These are phyloP conservation scores for Diacarnus erythraeanus DNA, from an alignment of 37 sponge, comb jelly and placozoan species.

Conservation along the genomic window DNA sequence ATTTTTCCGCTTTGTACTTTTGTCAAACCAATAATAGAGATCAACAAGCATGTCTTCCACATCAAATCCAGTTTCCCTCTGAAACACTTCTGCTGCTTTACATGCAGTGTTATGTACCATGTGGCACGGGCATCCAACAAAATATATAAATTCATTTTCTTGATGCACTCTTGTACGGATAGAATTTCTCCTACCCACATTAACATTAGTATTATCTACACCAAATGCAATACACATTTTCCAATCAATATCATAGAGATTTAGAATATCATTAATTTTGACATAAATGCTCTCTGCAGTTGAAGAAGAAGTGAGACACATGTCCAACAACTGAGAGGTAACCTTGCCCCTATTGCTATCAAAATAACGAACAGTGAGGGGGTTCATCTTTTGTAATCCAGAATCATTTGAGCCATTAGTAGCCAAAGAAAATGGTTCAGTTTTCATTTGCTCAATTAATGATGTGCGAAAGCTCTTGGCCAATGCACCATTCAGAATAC, in stretches of 20 bases:
- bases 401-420: slow-evolving; percentile 72
- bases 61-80: no score
- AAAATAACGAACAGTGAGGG: slow-evolving; percentile 41
- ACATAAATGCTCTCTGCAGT: no score
- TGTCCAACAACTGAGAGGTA: not conserved
- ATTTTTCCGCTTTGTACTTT: slow-evolving; percentile 41
- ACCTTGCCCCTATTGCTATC: slow-evolving; percentile 2
- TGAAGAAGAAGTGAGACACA: not conserved
- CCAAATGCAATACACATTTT: slow-evolving; percentile 1
- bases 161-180: no score
- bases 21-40: slow-evolving; percentile 54
- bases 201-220: no score
- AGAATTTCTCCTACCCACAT: no score
- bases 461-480: slow-evolving; percentile 21
- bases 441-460: slow-evolving; percentile 46
- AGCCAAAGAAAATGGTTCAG: slow-evolving; percentile 50
- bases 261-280: slow-evolving; percentile 5
- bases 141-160: no score
- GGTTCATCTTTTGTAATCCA: slow-evolving; percentile 72
- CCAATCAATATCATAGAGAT: not conserved
- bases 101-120: no score
- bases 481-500: slow-evolving; percentile 63
- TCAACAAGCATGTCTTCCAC: no score
- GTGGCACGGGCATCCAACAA: no score
- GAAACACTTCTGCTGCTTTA: no score